Evolutionary conservation across 2,888 invertebrate species (phyloP).

Genomic region (Dasysyrphus albostriatus): DNA sequence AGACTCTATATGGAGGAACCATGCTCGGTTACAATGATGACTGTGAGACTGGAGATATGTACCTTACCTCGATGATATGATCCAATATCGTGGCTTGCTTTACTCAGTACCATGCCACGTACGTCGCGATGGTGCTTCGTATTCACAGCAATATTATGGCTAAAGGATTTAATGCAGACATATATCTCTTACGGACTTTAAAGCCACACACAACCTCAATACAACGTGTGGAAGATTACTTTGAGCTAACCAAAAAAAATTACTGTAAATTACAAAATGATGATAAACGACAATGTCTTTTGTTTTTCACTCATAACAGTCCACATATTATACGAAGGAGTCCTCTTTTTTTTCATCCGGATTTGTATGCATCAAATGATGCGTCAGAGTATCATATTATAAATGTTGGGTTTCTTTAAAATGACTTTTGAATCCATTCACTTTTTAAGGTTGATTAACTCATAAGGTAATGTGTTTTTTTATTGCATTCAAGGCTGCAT

Average conservation of each 20-base stretch:
- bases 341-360: not conserved
- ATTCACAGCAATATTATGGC: not conserved
- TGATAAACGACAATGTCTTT: constrained; percentile 56
- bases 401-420: not conserved
- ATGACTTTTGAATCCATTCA: constrained; percentile 23
- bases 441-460: not conserved
- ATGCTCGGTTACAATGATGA: not conserved
- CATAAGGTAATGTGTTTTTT: not conserved
- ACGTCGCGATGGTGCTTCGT: not conserved
- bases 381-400: constrained; percentile 2
- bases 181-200: constrained; percentile 11
- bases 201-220: not conserved
- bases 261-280: constrained; percentile 54
- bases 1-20: too few species aligned
- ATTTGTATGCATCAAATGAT: constrained; percentile 20
- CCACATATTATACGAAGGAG: not conserved
- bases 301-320: constrained; percentile 19
- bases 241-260: constrained; percentile 39
- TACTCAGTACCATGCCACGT: not conserved
- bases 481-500: not conserved
- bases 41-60: constrained; percentile 32
- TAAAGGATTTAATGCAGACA: constrained; percentile 30
- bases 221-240: constrained; percentile 34
- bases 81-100: constrained; percentile 49
- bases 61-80: constrained; percentile 17